Percentiles rank a stretch among this genome's conserved stretches.
These are phyloP conservation scores for Meriones psammophilus DNA, from an alignment of 2,797 vertebrate genomes.

Conservation along the genomic window DNA sequence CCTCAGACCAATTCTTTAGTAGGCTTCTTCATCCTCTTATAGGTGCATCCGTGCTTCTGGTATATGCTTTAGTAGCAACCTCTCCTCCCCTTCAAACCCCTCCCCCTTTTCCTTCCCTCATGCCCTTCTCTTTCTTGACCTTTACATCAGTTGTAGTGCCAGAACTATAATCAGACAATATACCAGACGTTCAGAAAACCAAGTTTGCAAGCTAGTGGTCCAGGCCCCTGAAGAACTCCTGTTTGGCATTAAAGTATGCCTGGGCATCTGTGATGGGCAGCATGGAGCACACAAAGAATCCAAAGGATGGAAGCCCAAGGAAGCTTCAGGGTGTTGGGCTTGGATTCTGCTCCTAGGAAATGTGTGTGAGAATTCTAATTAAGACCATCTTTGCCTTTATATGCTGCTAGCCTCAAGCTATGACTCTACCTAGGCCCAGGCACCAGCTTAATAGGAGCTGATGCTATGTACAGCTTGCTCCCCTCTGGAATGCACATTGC, in stretches of 20 bases:
- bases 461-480: background rate
- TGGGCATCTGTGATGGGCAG: background rate
- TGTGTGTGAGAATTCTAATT: background rate
- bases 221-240: background rate
- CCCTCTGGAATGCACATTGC: conserved; percentile 32
- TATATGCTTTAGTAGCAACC: background rate
- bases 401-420: background rate
- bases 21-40: conserved; percentile 14
- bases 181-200: background rate
- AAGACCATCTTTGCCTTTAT: background rate
- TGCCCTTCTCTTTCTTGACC: background rate
- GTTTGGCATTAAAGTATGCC: background rate
- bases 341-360: conserved; percentile 22
- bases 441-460: background rate
- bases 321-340: background rate
- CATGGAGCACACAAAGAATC: background rate
- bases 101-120: background rate
- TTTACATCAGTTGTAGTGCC: background rate
- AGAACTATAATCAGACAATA: background rate
- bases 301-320: background rate
- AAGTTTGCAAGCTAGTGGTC: background rate
- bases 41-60: background rate
- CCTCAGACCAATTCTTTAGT: background rate
- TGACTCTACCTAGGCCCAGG: background rate
- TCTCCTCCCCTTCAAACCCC: background rate